These are phyloP conservation scores for Cynoglossus semilaevis DNA, from an alignment of 2,113 vertebrate species.

Conservation along the genomic window DNA sequence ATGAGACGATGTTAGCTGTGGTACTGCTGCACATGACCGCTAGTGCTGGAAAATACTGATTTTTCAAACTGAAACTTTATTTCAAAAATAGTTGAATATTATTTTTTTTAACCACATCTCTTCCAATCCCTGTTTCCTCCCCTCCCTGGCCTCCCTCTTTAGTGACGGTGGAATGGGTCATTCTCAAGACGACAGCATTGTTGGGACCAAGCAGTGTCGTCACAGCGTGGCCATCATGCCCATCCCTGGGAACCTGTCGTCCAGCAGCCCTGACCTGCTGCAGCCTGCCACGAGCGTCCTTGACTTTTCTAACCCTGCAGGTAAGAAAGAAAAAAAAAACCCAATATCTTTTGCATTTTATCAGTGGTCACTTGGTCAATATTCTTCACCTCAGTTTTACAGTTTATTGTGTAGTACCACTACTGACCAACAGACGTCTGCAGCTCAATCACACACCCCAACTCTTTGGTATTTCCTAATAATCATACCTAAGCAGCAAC, in stretches of 20 bases:
- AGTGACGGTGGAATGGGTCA: slow-evolving; percentile 91
- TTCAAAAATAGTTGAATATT: too few species aligned
- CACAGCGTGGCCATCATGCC: slow-evolving; percentile 97
- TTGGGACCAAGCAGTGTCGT: slow-evolving; percentile 91
- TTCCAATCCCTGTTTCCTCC: neutral
- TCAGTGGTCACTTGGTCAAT: too few species aligned
- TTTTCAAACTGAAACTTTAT: too few species aligned
- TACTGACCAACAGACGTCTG: too few species aligned
- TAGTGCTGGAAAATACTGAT: too few species aligned
- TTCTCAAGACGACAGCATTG: slow-evolving; percentile 96
- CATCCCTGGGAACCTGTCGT: slow-evolving; percentile 88
- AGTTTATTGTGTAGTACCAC: too few species aligned
- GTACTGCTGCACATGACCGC: slow-evolving; percentile 41
- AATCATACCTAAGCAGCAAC: too few species aligned
- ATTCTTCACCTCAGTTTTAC: too few species aligned
- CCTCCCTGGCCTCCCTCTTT: slow-evolving; percentile 31
- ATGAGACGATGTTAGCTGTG: slow-evolving; percentile 22
- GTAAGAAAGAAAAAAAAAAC: slow-evolving; percentile 56
- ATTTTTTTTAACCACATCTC: neutral
- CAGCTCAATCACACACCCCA: too few species aligned
- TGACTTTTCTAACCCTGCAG: slow-evolving; percentile 93
- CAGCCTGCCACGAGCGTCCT: slow-evolving; percentile 88
- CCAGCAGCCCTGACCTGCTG: slow-evolving; percentile 93
- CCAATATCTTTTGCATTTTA: too few species aligned
- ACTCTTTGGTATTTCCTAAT: too few species aligned